Conservation (phyloP, 2,888 invertebrate species). For the Tanaodytes sp. region DNA sequence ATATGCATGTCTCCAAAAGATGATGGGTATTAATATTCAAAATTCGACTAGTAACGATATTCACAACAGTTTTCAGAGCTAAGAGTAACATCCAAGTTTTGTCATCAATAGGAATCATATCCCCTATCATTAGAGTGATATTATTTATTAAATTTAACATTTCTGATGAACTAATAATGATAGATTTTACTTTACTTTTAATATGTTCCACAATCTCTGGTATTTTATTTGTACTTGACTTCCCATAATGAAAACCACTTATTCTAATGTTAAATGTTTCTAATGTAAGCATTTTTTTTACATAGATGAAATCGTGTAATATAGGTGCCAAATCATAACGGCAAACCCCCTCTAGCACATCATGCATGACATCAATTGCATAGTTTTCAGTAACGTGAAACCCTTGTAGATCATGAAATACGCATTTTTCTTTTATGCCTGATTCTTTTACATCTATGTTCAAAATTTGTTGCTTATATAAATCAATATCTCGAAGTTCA, state of each 20-base stretch:
- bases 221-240: neutral
- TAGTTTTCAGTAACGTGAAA: slow-evolving; percentile 22
- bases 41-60: neutral
- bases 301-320: slow-evolving; percentile 27
- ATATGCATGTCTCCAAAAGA: neutral
- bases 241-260: neutral
- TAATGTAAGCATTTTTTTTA: slow-evolving; percentile 43
- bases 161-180: neutral
- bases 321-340: slow-evolving; percentile 29
- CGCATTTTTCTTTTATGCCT: neutral
- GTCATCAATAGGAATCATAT: neutral
- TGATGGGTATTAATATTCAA: neutral
- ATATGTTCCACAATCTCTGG: neutral
- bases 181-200: too few relatives aligned
- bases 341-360: slow-evolving; percentile 22
- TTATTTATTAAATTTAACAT: neutral
- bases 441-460: neutral
- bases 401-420: slow-evolving; percentile 7
- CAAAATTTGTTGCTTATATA: neutral
- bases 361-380: slow-evolving; percentile 43
- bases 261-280: neutral
- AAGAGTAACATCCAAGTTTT: neutral
- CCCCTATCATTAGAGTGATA: neutral
- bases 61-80: neutral
- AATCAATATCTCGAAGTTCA: neutral